Percentiles rank a stretch among this genome's conserved stretches.
Conservation (phyloP, 2,113 vertebrate genomes). For the Acrocephalus arundinaceus region DNA sequence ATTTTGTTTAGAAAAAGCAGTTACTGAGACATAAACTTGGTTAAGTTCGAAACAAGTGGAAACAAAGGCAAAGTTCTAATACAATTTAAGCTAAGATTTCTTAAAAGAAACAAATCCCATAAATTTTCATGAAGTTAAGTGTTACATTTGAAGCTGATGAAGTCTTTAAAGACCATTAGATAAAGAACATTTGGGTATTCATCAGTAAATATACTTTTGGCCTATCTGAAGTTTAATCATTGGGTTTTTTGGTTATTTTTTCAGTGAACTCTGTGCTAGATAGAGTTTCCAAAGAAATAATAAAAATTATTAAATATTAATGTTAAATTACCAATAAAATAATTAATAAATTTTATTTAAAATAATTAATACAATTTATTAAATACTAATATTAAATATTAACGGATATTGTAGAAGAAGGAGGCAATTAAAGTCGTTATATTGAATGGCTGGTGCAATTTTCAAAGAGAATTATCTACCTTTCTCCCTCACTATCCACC, state of each 20-base stretch:
- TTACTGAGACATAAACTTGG: not conserved
- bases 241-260: not conserved
- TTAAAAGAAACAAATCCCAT: not conserved
- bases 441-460: not conserved
- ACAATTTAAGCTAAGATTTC: not conserved
- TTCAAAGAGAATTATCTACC: not conserved
- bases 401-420: not conserved
- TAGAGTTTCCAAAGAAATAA: not conserved
- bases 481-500: not conserved
- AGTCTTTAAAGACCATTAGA: not conserved
- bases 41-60: not conserved
- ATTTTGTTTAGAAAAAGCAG: not conserved
- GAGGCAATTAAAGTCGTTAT: rapidly evolving
- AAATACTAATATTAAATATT: not conserved
- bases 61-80: not conserved
- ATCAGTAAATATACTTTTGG: not conserved
- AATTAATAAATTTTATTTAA: no score
- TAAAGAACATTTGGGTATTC: not conserved
- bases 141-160: not conserved
- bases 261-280: not conserved
- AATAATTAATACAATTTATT: no score
- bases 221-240: not conserved
- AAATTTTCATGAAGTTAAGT: not conserved
- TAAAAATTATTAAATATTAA: no score
- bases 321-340: no score